A percentile compares a stretch with the other conserved stretches of the same genome.
phyloP scores from a whole-genome alignment of 2,113 vertebrate species.

The Nycticebus coucang region DNA sequence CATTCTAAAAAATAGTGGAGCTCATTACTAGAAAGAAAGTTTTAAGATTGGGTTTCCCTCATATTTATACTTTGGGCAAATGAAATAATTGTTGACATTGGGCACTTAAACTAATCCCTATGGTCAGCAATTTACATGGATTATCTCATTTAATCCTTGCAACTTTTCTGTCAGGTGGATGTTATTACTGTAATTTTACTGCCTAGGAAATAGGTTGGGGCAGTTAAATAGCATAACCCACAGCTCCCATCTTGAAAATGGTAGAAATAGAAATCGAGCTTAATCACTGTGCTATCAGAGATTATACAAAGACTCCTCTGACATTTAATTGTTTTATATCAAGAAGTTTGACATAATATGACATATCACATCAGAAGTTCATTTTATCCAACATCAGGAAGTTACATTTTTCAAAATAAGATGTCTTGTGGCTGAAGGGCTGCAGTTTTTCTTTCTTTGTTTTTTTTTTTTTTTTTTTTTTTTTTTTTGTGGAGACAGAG shows the following conservation, averaged over 20 bases:
- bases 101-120: not conserved
- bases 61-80: not conserved
- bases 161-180: not conserved
- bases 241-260: not conserved
- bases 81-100: not conserved
- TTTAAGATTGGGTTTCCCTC: not conserved
- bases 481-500: no score
- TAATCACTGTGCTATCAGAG: not conserved
- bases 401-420: not conserved
- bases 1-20: not conserved
- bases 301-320: not conserved
- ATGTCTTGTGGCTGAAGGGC: not conserved
- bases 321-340: not conserved
- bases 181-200: not conserved
- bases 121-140: not conserved
- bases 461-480: no score
- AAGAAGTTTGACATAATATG: not conserved
- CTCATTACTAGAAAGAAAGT: not conserved
- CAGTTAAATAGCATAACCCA: not conserved
- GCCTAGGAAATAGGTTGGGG: not conserved
- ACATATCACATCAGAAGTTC: not conserved
- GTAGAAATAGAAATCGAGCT: not conserved
- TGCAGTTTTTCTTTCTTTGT: constrained; percentile 14
- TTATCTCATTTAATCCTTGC: not conserved
- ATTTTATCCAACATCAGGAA: not conserved